A percentile compares a stretch with the other conserved stretches of the same genome.
Conservation (phyloP, 2,888 invertebrate species). For the Cabera pusaria region DNA sequence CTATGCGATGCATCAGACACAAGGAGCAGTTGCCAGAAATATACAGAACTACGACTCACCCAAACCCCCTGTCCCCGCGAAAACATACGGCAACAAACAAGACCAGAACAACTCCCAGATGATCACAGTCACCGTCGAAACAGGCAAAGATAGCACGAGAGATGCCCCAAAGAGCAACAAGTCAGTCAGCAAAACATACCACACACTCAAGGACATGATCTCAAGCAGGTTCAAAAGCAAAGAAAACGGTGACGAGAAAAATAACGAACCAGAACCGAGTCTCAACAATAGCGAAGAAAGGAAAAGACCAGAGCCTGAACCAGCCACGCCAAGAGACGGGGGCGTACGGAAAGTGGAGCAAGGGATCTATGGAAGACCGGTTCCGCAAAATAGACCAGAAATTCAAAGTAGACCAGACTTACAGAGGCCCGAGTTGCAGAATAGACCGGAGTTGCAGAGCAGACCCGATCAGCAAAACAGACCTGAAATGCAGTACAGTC, state of each 20-base stretch:
- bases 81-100: conserved; percentile 69
- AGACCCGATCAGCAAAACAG: conserved; percentile 33
- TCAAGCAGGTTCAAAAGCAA: conserved; percentile 90
- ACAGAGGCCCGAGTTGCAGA: conserved; percentile 34
- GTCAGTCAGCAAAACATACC: conserved; percentile 90
- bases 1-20: conserved; percentile 73
- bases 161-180: conserved; percentile 84
- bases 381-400: conserved; percentile 75
- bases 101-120: conserved; percentile 76
- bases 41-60: conserved; percentile 73
- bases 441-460: conserved; percentile 71
- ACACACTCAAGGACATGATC: conserved; percentile 92
- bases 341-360: conserved; percentile 81
- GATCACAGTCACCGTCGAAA: conserved; percentile 84
- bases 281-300: conserved; percentile 86
- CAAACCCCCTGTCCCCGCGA: conserved; percentile 77
- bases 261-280: conserved; percentile 73
- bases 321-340: conserved; percentile 69
- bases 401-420: conserved; percentile 46
- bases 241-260: conserved; percentile 80
- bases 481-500: conserved; percentile 59
- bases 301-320: conserved; percentile 68
- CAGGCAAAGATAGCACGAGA: conserved; percentile 81
- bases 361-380: conserved; percentile 84
- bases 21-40: conserved; percentile 60